These are phyloP conservation scores for Lytechinus pictus DNA, from an alignment of 35 echinoderm and acorn worm genomes.

Conservation along the genomic window DNA sequence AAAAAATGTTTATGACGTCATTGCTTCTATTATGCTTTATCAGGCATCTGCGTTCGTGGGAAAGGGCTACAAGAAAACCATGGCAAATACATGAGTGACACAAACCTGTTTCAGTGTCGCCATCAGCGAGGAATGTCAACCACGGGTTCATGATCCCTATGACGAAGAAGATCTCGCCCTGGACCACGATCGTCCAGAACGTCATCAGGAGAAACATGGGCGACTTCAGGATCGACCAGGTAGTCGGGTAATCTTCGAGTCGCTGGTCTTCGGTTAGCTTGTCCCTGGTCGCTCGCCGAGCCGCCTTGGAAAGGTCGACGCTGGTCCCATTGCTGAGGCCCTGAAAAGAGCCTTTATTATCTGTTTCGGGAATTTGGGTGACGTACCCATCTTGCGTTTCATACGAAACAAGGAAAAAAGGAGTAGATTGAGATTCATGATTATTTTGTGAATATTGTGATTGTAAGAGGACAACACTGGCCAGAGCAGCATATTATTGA, in stretches of 20 bases:
- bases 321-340: background rate
- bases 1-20: no score
- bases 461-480: no score
- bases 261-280: no score
- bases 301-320: background rate
- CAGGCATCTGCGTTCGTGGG: no score
- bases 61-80: no score
- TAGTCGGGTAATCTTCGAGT: background rate
- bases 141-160: slow-evolving; percentile 41
- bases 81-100: no score
- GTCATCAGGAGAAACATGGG: slow-evolving; percentile 28
- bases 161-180: background rate
- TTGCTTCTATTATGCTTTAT: no score
- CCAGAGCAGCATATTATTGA: no score
- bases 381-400: background rate
- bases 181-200: background rate
- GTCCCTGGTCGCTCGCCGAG: background rate
- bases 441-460: no score
- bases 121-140: slow-evolving; percentile 22
- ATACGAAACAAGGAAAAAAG: background rate
- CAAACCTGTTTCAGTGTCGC: slow-evolving; percentile 8
- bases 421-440: no score
- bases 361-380: no score
- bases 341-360: no score
- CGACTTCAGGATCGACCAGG: background rate